Evolutionary conservation across 2,888 invertebrate species (phyloP), one percentile per base, ranked within the genome.

Genomic region (Coecobrya sp.): DNA sequence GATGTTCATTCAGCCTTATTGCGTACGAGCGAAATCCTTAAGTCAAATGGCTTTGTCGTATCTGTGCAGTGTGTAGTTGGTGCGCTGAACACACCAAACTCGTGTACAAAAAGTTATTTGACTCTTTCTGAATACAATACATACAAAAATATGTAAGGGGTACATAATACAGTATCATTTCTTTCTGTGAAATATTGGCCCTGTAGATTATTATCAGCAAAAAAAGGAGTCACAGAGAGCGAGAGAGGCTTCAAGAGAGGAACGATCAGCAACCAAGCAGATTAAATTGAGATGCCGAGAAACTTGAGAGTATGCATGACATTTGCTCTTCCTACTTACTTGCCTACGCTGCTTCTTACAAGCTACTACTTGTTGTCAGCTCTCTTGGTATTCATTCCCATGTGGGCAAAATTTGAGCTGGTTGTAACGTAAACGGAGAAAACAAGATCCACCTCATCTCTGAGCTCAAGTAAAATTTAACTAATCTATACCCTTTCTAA

Each of bases 201-300:
- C 79, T 85, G 30, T 25, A 85, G 73, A 90, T 90, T 59, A 45
- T 62, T 85, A 91, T 76, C 76, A 79, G 79, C 70, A 84, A 22
- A 70, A 73, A 82, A 76, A 76, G 68, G 90, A 82, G 84, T 89
- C 59, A 88, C 65, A 79, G 62, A 62, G 52, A 22, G 45, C 5
- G 11, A 65, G 89, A 52, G 89, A n/a, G n/a, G n/a, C n/a, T n/a
- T n/a, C n/a, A n/a, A 87, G 65, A 88, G 88, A 49, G 62, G 85
- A 85, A 62, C 65, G 84, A 89, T 85, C 89, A 76, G 49, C 88
- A 86, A 73, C 52, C 42, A 42, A 85, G 76, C 45, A 90, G 84
- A 91, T 91, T 86, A 91, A 91, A 91, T 91, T 91, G 90, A 91
- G 90, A 91, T 91, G 90, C 90, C 59, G 90, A 91, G 88, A 88